Percentiles rank a stretch among this genome's conserved stretches.
Evolutionary conservation across 2,113 vertebrate species (phyloP).

Genomic region (Abramis brama): DNA sequence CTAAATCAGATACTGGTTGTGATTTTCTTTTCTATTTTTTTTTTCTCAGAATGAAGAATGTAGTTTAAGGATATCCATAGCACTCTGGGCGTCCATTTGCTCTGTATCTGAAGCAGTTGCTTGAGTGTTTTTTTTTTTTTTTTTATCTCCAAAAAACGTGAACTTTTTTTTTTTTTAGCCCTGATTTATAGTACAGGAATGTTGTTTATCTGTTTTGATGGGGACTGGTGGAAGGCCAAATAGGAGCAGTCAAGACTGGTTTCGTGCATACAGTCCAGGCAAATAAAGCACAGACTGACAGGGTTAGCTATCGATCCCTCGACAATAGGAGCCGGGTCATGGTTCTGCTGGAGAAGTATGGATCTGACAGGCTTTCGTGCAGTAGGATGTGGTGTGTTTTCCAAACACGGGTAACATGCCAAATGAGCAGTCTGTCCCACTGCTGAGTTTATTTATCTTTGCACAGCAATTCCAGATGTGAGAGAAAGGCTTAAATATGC

Average conservation of each 20-base stretch:
- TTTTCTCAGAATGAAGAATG: background rate
- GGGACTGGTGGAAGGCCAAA: conserved; percentile 8
- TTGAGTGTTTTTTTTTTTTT: background rate
- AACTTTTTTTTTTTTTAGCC: background rate
- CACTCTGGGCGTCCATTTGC: background rate
- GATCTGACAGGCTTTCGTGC: conserved; percentile 7
- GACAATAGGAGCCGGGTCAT: background rate
- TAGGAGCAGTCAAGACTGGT: background rate
- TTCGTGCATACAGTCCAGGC: background rate
- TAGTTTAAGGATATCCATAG: background rate
- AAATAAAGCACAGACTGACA: conserved; percentile 30
- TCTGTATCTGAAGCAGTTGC: background rate
- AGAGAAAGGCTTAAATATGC: background rate
- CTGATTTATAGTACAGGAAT: background rate
- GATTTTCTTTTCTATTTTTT: background rate
- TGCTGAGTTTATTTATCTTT: conserved; percentile 29
- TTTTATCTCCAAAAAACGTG: background rate
- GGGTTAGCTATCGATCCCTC: conserved; percentile 14
- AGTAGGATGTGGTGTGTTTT: conserved; percentile 7
- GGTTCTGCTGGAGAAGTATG: conserved; percentile 17
- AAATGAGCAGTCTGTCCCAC: conserved; percentile 29
- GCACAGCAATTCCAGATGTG: conserved; percentile 24
- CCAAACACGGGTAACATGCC: conserved; percentile 3
- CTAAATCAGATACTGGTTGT: background rate
- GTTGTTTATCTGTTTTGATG: conserved; percentile 38